Conservation (phyloP, 2,113 vertebrate genomes). For the Callaeas wilsoni region DNA sequence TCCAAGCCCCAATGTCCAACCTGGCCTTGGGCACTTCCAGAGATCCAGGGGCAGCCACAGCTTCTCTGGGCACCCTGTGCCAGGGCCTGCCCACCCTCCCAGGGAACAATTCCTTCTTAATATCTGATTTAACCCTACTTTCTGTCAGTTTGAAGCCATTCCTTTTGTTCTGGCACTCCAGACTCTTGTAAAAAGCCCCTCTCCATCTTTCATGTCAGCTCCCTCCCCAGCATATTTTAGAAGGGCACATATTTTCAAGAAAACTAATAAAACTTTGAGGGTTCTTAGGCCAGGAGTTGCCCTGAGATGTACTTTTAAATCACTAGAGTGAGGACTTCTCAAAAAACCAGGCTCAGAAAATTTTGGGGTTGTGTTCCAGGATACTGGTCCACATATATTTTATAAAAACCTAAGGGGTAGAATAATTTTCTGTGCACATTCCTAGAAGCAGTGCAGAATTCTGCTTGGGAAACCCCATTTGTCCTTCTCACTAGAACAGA, state of each 20-base stretch:
- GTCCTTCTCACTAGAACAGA: not conserved
- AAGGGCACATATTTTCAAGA: not conserved
- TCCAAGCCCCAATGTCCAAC: fast-evolving
- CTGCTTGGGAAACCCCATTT: not conserved
- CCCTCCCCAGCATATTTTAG: not conserved
- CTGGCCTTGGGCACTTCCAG: not conserved
- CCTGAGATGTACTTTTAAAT: not conserved
- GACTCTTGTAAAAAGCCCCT: not conserved
- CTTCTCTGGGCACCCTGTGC: not conserved
- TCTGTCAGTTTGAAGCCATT: not conserved
- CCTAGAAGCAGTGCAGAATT: not conserved
- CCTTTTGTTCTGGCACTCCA: not conserved
- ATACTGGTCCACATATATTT: not conserved
- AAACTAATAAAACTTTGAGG: not conserved
- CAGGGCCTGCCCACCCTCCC: fast-evolving
- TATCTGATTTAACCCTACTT: no score
- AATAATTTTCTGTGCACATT: not conserved
- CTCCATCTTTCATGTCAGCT: not conserved
- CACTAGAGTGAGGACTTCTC: not conserved
- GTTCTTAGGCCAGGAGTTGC: not conserved
- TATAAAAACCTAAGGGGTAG: not conserved
- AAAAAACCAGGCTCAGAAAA: not conserved
- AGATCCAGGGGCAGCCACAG: not conserved
- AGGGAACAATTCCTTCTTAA: fast-evolving
- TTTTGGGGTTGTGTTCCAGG: not conserved